Percentiles rank a stretch among this genome's conserved stretches.
Conservation (phyloP, 2,797 vertebrate genomes). For the Mus caroli region DNA sequence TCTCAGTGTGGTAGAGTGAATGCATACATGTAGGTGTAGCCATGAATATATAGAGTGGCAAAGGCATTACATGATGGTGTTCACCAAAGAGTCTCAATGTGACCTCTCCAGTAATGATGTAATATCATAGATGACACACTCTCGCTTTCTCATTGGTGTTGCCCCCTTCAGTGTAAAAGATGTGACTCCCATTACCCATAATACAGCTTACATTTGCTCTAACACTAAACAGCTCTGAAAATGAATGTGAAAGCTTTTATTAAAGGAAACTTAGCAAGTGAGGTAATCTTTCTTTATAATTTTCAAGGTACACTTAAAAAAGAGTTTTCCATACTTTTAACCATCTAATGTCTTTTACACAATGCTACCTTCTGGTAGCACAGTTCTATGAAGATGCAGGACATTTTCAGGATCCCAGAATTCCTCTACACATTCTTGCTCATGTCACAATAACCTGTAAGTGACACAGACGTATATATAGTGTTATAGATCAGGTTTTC, state of each 20-base stretch:
- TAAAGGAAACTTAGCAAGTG: too few relatives aligned
- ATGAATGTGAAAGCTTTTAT: too few relatives aligned
- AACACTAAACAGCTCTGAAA: too few relatives aligned
- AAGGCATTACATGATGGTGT: too few relatives aligned
- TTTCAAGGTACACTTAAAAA: not conserved
- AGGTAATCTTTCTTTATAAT: not conserved
- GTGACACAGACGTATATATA: not conserved
- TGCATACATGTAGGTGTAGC: accelerated
- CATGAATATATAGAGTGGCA: not conserved
- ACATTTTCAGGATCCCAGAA: not conserved
- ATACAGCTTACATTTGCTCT: too few relatives aligned
- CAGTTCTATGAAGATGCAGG: not conserved
- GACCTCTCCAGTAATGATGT: too few relatives aligned
- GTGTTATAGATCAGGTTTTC: not conserved
- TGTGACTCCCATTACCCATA: too few relatives aligned
- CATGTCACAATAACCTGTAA: not conserved
- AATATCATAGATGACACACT: too few relatives aligned
- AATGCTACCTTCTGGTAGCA: not conserved
- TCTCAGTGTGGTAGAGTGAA: not conserved
- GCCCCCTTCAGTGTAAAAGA: too few relatives aligned
- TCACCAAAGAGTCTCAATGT: too few relatives aligned
- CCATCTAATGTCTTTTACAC: not conserved
- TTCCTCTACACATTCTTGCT: not conserved
- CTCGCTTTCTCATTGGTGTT: too few relatives aligned
- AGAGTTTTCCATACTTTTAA: too few relatives aligned